These are phyloP conservation scores for Heliocidaris erythrogramma DNA, from an alignment of 35 echinoderm and acorn worm genomes.

Conservation along the genomic window DNA sequence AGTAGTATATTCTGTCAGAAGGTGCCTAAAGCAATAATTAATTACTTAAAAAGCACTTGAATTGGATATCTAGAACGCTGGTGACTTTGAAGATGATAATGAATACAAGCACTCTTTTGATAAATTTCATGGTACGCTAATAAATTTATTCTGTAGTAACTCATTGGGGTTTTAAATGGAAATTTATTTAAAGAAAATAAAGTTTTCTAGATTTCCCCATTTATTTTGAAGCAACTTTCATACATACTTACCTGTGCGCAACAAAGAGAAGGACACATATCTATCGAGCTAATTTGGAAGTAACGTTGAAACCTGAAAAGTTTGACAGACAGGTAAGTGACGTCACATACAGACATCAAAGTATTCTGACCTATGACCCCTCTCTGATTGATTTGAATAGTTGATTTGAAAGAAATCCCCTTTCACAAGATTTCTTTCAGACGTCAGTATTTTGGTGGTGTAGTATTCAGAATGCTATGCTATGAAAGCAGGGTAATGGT, in stretches of 20 bases:
- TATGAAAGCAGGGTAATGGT: background rate
- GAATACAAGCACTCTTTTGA: too few relatives aligned
- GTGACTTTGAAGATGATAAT: too few relatives aligned
- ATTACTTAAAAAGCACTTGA: too few relatives aligned
- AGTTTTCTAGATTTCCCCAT: background rate
- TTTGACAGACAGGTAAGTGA: conserved; percentile 23
- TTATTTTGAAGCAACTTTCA: background rate
- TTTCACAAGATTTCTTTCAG: conserved; percentile 14
- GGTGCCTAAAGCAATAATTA: too few relatives aligned
- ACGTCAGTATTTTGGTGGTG: conserved; percentile 3
- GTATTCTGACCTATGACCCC: conserved; percentile 26
- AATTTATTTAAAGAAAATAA: too few relatives aligned
- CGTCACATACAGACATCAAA: conserved; percentile 37
- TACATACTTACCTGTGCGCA: background rate
- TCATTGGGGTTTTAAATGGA: too few relatives aligned
- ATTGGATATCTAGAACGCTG: too few relatives aligned
- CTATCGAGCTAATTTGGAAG: background rate
- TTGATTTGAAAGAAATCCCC: conserved; percentile 51
- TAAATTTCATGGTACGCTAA: too few relatives aligned
- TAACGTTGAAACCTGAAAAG: background rate
- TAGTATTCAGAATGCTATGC: background rate
- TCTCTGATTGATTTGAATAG: conserved; percentile 40
- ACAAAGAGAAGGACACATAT: background rate
- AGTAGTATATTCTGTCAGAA: too few relatives aligned
- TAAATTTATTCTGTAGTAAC: too few relatives aligned